Evolutionary conservation across 2,888 invertebrate species (phyloP), one percentile per base, ranked within the genome.

Genomic region (Quadriops clusia): DNA sequence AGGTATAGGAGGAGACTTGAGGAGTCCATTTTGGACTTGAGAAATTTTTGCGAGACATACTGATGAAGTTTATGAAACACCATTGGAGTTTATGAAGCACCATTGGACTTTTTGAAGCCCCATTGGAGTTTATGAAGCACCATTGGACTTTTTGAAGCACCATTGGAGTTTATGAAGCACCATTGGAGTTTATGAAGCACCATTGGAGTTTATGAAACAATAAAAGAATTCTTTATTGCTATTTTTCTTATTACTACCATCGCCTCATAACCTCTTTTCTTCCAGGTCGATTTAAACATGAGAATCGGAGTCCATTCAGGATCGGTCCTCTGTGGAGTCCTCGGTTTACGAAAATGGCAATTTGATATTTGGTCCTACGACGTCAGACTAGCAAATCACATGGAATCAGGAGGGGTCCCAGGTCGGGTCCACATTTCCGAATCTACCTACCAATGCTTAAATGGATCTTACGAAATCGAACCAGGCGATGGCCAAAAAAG

Each of bases 361-460:
- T 90, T 89, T 58, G 89, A 89, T 54, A 82, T 89, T 27, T 89
- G 87, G 89, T 86, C 86, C 2, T 80, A 86, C 54, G 95, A 97
- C 63, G 95, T 97, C 49, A 89, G 89, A 9, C 68, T 95, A 39
- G 95, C 95, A 27, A 95, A 95, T 65, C 85, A 85, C 55, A 85
- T 97, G 79, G 97, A 97, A 67, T 87, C 91, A 37, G 93, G 93
- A 2, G 97, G 97, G 14, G 68, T 93, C 43, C 93, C 95, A 2
- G 95, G 94, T n/a, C 79, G 93, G 31, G 93, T 97, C 2, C 97
- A 97, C 60, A 94, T 97, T 51, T 95, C 95, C 1, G 78, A 83
- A 45, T 80, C 87, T 4, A 94, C 95, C 0, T 63, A 83, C 17
- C 75, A 78, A 36, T 91, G 81, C 51, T 65, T 97, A 37, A 78